phyloP scores from a whole-genome alignment of 2,888 invertebrate genomes.

The Epinotia bilunana region DNA sequence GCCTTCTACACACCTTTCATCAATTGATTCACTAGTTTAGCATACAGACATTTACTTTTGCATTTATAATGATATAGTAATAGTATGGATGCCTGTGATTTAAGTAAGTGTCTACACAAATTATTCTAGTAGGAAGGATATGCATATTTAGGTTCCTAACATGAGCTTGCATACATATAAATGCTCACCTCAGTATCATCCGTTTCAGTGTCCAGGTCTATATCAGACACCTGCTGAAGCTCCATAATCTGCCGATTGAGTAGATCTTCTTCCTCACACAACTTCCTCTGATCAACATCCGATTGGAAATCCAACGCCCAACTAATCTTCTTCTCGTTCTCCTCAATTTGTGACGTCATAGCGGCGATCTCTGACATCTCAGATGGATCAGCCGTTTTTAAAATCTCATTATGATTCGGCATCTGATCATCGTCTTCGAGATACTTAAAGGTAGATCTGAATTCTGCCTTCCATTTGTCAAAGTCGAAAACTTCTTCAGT shows the following conservation, averaged over 20 bases:
- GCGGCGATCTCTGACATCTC: slow-evolving; percentile 82
- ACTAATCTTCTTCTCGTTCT: slow-evolving; percentile 83
- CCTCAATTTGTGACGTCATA: slow-evolving; percentile 82
- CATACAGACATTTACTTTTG: too few species aligned
- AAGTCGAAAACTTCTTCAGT: slow-evolving; percentile 76
- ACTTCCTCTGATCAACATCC: slow-evolving; percentile 89
- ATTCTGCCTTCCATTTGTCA: slow-evolving; percentile 78
- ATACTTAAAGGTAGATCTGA: slow-evolving; percentile 74
- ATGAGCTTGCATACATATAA: background rate
- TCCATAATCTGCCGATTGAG: slow-evolving; percentile 91
- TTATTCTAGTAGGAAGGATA: background rate
- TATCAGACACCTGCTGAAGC: slow-evolving; percentile 88
- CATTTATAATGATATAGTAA: too few species aligned
- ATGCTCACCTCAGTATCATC: slow-evolving; percentile 87
- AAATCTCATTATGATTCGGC: slow-evolving; percentile 72
- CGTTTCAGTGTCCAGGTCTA: slow-evolving; percentile 92
- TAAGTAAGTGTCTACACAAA: too few species aligned
- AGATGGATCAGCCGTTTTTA: slow-evolving; percentile 75
- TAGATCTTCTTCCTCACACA: slow-evolving; percentile 91
- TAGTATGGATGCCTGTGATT: too few species aligned
- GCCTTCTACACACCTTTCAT: too few species aligned
- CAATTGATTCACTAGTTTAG: too few species aligned
- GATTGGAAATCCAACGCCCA: slow-evolving; percentile 86
- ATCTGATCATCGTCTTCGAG: slow-evolving; percentile 77
- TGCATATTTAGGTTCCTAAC: background rate